Evolutionary conservation across 2,888 invertebrate species (phyloP).

Genomic region (Drosophila mercatorum): DNA sequence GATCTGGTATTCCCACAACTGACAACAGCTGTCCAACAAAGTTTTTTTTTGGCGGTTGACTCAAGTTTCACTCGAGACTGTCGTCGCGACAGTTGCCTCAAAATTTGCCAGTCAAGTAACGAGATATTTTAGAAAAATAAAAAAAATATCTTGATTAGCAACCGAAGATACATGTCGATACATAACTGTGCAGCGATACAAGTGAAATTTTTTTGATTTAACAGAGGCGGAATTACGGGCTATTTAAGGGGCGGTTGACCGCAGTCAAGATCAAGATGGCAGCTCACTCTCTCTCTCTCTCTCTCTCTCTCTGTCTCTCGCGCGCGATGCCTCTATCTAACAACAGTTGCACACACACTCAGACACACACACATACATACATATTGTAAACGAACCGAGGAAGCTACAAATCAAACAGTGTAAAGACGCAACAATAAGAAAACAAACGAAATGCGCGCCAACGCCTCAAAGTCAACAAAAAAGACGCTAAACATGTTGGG

Average conservation of each 20-base stretch:
- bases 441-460: conserved; percentile 53
- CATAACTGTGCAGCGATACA: conserved; percentile 36
- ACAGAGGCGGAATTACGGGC: conserved; percentile 24
- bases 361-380: conserved; percentile 13
- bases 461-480: conserved; percentile 35
- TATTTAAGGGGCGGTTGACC: conserved; percentile 39
- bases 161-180: conserved; percentile 33
- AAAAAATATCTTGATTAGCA: conserved; percentile 9
- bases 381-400: conserved; percentile 13
- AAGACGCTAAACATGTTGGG: conserved; percentile 24
- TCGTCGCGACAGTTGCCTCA: conserved; percentile 34
- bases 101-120: conserved; percentile 51
- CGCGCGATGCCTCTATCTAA: not conserved
- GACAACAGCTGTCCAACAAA: conserved; percentile 40
- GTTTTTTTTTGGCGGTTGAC: conserved; percentile 23
- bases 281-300: conserved; percentile 7
- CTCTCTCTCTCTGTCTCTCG: conserved; percentile 3
- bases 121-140: conserved; percentile 36
- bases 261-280: conserved; percentile 54
- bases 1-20: conserved; percentile 9
- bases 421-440: conserved; percentile 33
- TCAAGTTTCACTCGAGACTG: conserved; percentile 64
- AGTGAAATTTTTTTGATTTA: conserved; percentile 47
- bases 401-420: conserved; percentile 41
- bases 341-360: conserved; percentile 8